Conservation (phyloP, 2,797 vertebrate genomes). For the Hirundo rustica region DNA sequence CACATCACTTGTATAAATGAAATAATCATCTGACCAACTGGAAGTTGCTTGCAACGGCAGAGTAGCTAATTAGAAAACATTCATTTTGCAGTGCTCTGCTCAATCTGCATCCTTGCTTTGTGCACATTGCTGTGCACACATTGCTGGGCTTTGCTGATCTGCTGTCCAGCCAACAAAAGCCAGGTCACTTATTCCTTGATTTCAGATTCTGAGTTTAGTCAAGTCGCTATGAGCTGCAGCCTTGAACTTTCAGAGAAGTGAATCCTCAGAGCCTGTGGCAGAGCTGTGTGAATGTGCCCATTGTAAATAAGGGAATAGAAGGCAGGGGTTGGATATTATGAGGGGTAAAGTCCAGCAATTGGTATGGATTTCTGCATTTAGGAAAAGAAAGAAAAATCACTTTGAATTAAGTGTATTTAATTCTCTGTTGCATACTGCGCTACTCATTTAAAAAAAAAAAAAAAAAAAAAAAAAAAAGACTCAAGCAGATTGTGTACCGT, state of each 20-base stretch:
- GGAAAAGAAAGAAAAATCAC: not conserved
- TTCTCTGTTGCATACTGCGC: not conserved
- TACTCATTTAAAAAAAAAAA: not conserved
- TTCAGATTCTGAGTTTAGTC: not conserved
- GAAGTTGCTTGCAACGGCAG: constrained; percentile 77
- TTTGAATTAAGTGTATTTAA: not conserved
- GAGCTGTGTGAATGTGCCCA: not conserved
- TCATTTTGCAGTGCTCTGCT: not conserved
- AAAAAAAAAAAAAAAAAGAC: not conserved
- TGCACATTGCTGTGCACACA: not conserved
- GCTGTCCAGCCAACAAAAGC: not conserved
- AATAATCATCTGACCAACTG: constrained; percentile 88
- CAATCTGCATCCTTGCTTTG: not conserved
- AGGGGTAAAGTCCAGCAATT: not conserved
- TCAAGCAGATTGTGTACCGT: not conserved
- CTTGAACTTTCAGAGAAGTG: not conserved
- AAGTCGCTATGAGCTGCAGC: not conserved
- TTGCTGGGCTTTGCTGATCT: not conserved
- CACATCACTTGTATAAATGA: constrained; percentile 79
- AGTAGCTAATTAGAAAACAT: not conserved
- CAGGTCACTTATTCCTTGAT: not conserved
- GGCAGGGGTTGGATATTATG: not conserved
- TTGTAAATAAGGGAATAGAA: not conserved
- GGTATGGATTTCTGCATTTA: not conserved
- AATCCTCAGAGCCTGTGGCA: not conserved